Evolutionary conservation across 1,140 invertebrate genomes (phyloP).

Genomic region (Dreissena polymorpha): DNA sequence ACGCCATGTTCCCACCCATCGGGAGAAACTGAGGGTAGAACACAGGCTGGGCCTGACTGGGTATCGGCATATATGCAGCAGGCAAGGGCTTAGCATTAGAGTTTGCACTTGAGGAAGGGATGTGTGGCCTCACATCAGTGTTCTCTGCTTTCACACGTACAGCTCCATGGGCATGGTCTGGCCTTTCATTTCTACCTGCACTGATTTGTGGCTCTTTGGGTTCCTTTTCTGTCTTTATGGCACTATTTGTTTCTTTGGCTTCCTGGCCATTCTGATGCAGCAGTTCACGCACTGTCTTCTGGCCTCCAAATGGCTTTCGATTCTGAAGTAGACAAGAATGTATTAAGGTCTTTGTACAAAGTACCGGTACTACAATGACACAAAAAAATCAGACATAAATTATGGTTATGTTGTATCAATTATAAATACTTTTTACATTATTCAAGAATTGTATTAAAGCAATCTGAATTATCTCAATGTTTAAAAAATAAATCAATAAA

Average conservation of each 20-base stretch:
- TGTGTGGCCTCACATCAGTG: background rate
- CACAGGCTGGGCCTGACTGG: conserved; percentile 25
- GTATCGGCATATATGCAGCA: conserved; percentile 15
- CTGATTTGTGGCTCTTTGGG: background rate
- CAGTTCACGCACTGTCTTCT: conserved; percentile 50
- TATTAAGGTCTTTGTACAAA: no score
- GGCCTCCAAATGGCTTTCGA: conserved; percentile 33
- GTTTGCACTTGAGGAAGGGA: background rate
- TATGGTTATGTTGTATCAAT: no score
- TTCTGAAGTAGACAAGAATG: conserved; percentile 20
- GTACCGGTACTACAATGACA: no score
- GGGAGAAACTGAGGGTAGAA: conserved; percentile 48
- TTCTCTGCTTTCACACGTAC: background rate
- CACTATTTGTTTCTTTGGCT: conserved; percentile 5
- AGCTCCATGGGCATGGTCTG: no score
- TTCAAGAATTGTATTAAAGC: no score
- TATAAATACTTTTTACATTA: no score
- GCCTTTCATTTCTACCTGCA: background rate
- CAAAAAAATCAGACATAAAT: no score
- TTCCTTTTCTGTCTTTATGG: background rate
- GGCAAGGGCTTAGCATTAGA: conserved; percentile 12
- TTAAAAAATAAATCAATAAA: no score
- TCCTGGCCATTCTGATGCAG: conserved; percentile 45
- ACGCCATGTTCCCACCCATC: conserved; percentile 30
- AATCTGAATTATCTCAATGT: no score